Evolutionary conservation across 2,888 invertebrate species (phyloP), one percentile per base, ranked within the genome.

Genomic region (Drosophila tanythrix): DNA sequence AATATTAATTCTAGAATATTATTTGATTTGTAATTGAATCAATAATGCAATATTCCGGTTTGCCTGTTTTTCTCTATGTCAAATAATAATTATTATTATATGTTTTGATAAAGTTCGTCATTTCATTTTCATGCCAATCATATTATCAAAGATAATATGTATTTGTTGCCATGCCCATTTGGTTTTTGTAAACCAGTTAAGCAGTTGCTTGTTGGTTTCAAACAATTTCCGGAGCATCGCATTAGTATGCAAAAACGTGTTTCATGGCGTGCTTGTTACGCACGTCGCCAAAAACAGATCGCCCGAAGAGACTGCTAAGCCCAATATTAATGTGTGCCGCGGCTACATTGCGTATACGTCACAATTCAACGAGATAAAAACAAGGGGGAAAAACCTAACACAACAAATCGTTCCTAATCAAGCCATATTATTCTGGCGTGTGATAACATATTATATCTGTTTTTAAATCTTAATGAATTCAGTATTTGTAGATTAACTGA

Each of bases 231-330:
- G 50, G 67, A 57, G n/a, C 66, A 40, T 52, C 38, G 69, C 64
- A 85, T 85, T 85, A 66, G 70, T 70, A 88, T 88, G 71, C 81
- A 83, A 83, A 85, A 85, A 85, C 88, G 83, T 85, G 84, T 88
- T 85, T 75, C 75, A 65, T 64, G 70, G 40, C 57, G 81, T 73
- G 76, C 81, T 78, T 78, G 81, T 72, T 74, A 75, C 70, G 73
- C 65, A 51, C 64, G 31, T 66, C 68, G 50, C 77, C 82, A 75
- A 71, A 80, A 72, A 67, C 40, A 57, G 52, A 67, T 60, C 53
- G 67, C 56, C 48, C 46, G 53, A 50, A 72, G 43, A 50, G 31
- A 52, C 50, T 36, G 27, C 46, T 46, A 59, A 61, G 69, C 52
- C 50, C 71, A 69, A 58, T 71, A 59, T 68, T 64, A 69, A 79